Evolutionary conservation across 2,888 invertebrate genomes (phyloP), one percentile per base, ranked within the genome.

Genomic region (Ennomos erosarius): DNA sequence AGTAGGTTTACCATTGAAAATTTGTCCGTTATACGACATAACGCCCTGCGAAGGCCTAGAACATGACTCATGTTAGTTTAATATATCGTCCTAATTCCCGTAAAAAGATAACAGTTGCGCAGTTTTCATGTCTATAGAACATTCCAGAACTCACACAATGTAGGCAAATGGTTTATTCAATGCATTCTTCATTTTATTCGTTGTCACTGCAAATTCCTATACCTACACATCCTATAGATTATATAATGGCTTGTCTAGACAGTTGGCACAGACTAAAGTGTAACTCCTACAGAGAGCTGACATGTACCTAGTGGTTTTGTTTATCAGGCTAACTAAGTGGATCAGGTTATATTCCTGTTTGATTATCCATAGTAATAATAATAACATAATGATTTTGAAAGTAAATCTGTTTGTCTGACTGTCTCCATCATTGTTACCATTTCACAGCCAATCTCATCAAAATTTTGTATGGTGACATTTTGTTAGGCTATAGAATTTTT

Each of bases 221-320:
- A 26, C 26, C 26, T 26, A 4, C 26, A 26, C 26, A 26, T 26
- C 26, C 48, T 55, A 49, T 53, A 62, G 56, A 62, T 78, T 79
- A 79, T 76, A 59, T 78, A 78, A 79, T 75, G 73, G 10, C 69
- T n/a, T 38, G 50, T 65, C 59, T 68, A 64, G 62, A 74, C 73
- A 72, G n/a, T 39, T 39, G 8, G n/a, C n/a, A 39, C 38, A 11
- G n/a, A 26, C n/a, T n/a, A 38, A 3, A 38, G 38, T 39, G 10
- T 8, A 8, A 8, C 38, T 39, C 26, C 0, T 26, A 26, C 26
- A 26, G 26, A 6, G 26, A 26, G 26, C 26, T 26, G 26, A 26
- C 26, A 4, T 39, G 38, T 5, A 39, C 6, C 6, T 11, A 11
- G 38, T n/a, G 38, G 38, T 39, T 39, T 39, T 39, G 11, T 26